A percentile compares a stretch with the other conserved stretches of the same genome.
Conservation (phyloP, 2,888 invertebrate genomes). For the Tenodera sinensis region DNA sequence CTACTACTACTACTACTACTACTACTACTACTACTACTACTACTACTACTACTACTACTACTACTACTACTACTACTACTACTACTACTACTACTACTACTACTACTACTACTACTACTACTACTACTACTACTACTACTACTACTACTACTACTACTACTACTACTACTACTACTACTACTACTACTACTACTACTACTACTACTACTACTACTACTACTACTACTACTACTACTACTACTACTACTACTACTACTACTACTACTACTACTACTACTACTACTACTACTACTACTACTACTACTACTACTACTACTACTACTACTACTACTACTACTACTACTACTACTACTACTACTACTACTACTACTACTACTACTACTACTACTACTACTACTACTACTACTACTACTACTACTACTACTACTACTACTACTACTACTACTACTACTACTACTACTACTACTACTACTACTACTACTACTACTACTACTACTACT, state of each 20-base stretch:
- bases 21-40: neutral
- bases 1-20: neutral
- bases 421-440: neutral
- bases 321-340: neutral
- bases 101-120: neutral
- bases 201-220: neutral
- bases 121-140: neutral
- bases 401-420: neutral
- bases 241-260: neutral
- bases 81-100: neutral
- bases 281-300: neutral
- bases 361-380: neutral
- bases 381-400: neutral
- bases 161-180: neutral
- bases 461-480: neutral
- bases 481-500: neutral
- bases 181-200: neutral
- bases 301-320: neutral
- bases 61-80: neutral
- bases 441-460: neutral
- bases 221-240: neutral
- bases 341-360: neutral
- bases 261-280: neutral
- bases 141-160: neutral
- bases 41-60: neutral